These are phyloP conservation scores for Nematopogon swammerdamellus DNA, from an alignment of 2,888 invertebrate species.

Conservation along the genomic window DNA sequence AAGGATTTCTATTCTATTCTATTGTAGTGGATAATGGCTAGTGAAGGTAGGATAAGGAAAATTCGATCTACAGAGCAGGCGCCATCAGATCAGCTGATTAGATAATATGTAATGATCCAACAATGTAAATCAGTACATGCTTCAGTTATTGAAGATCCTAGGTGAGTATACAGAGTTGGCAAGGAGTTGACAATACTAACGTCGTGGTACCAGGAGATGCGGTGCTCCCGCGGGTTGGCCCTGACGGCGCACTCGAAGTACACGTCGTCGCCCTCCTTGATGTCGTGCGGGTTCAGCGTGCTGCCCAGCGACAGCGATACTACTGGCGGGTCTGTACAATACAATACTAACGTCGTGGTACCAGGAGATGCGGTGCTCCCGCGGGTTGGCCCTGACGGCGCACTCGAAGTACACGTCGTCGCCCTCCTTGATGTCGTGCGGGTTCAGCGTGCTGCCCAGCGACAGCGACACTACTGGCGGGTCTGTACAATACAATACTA, in stretches of 20 bases:
- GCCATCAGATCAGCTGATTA: too few relatives aligned
- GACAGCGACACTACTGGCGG: constrained; percentile 77
- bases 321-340: too few relatives aligned
- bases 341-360: constrained; percentile 84
- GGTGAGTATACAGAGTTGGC: too few relatives aligned
- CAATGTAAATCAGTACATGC: too few relatives aligned
- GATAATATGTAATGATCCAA: too few relatives aligned
- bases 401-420: constrained; percentile 91
- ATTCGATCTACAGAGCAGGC: too few relatives aligned
- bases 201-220: constrained; percentile 87
- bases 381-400: constrained; percentile 79
- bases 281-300: constrained; percentile 80
- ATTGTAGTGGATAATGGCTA: too few relatives aligned
- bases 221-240: constrained; percentile 83
- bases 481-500: constrained; percentile 65
- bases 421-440: constrained; percentile 86
- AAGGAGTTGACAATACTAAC: constrained; percentile 73
- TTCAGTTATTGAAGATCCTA: too few relatives aligned
- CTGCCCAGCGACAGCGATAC: constrained; percentile 76
- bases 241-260: constrained; percentile 83
- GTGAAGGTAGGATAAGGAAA: too few relatives aligned
- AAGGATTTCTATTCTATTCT: too few relatives aligned
- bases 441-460: constrained; percentile 81
- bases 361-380: constrained; percentile 84
- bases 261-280: constrained; percentile 88